phyloP scores from a whole-genome alignment of 2,113 vertebrate species.

The Apaloderma vittatum region DNA sequence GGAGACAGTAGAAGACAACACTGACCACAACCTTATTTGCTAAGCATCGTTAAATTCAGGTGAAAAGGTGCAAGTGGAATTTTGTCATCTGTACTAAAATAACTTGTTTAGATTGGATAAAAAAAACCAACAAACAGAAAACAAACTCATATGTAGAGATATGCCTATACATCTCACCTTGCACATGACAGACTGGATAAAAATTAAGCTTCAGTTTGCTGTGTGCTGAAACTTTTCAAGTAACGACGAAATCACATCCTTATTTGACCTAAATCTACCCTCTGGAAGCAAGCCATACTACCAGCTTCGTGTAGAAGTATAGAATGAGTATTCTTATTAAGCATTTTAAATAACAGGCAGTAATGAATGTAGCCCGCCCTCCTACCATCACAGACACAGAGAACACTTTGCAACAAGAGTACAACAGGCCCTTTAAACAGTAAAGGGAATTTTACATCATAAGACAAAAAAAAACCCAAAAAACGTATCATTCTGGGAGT shows the following conservation, averaged over 20 bases:
- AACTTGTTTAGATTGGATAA: background rate
- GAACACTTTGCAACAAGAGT: background rate
- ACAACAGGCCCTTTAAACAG: background rate
- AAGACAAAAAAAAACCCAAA: background rate
- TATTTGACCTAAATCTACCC: background rate
- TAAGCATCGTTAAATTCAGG: background rate
- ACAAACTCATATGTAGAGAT: background rate
- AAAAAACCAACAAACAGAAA: background rate
- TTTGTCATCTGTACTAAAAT: background rate
- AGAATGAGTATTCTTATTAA: background rate
- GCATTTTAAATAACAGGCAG: background rate
- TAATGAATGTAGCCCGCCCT: background rate
- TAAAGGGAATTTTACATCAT: background rate
- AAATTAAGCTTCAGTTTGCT: background rate
- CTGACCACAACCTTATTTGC: fast-evolving
- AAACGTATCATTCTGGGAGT: background rate
- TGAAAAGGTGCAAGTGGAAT: background rate
- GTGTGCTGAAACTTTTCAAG: background rate
- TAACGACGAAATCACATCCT: background rate
- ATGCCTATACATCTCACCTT: background rate
- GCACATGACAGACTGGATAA: background rate
- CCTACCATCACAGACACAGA: background rate
- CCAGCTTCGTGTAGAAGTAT: background rate
- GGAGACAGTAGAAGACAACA: background rate
- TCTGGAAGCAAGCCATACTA: background rate